Base-by-base conservation (phyloP, 2,797 vertebrate species). In the Manis javanica region DNA sequence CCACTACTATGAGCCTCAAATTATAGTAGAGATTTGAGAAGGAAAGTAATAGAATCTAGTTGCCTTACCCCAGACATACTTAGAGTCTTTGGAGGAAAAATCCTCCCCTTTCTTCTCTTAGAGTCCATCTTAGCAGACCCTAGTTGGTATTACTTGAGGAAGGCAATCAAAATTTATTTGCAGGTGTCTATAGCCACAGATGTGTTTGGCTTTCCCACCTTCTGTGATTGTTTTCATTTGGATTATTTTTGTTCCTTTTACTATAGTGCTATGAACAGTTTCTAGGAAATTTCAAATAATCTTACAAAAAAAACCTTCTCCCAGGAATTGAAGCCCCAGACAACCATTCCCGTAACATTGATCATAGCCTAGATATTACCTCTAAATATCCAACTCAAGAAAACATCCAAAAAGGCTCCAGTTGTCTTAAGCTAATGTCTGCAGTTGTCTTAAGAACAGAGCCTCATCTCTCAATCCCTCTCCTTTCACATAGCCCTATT, bases 101-200 rank as follows among this genome's bases (percentile, higher is more conserved):
- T 77, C 57, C 31, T 79, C 3, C 19, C 39, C 37, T 61, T 63
- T 37, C 55, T 75, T 68, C 71, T 55, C 46, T 51, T 39, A 31
- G 1, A 74, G 37, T 51, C 42, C 61, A 16, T 71, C 86, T 87
- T 83, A 98, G 59, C 88, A 97, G 97, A 29, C 55, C 0, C 2
- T 98, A 97, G 97, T 90, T 98, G 97, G 94, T 71, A 78, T 88
- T 95, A 21, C 91, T 98, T 98, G 98, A 97, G 39, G 90, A 96
- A 94, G 89, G 94, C 96, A 97, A 90, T 77, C 72, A 92, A 88
- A n/a, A 95, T 97, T 97, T 96, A 97, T 97, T 96, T 97, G 95
- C 92, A 92, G 16, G 89, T 59, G 88, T 95, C 95, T 49, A 93
- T 88, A 49, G 9, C 77, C 95, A 94, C 97, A 98, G 94, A 91